These are phyloP conservation scores for Meles meles DNA, from an alignment of 2,113 vertebrate species.

Conservation along the genomic window DNA sequence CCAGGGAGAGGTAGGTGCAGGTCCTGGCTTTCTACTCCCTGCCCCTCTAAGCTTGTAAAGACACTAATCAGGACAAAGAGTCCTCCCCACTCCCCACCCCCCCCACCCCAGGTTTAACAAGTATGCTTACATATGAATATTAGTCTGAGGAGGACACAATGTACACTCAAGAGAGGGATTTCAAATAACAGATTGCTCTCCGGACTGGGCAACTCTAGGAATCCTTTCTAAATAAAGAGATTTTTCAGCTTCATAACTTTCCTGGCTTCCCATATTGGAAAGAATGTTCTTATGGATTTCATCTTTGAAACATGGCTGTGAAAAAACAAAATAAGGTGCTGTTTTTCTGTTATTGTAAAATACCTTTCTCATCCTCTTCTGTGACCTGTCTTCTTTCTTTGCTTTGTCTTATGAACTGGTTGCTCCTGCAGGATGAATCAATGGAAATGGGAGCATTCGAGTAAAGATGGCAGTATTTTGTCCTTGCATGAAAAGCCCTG, in stretches of 20 bases:
- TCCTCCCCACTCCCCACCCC: neutral
- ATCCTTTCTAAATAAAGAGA: neutral
- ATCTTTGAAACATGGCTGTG: neutral
- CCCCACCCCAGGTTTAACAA: neutral
- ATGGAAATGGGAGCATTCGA: neutral
- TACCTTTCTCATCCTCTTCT: neutral
- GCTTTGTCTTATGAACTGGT: neutral
- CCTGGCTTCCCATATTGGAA: neutral
- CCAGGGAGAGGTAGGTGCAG: constrained; percentile 82
- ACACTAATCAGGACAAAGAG: neutral
- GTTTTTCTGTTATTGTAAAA: neutral
- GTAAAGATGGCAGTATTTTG: neutral
- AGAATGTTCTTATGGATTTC: neutral
- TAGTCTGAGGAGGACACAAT: neutral
- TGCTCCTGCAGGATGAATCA: neutral
- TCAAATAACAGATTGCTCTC: neutral
- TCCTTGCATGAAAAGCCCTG: neutral
- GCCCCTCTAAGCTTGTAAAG: neutral
- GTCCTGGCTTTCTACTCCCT: neutral
- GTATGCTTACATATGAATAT: neutral
- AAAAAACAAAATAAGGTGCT: neutral
- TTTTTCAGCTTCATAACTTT: neutral
- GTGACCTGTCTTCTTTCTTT: neutral
- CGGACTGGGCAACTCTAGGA: neutral
- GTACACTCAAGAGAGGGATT: neutral